Conservation (phyloP, 2,113 vertebrate genomes). For the Sinocyclocheilus anophthalmus region DNA sequence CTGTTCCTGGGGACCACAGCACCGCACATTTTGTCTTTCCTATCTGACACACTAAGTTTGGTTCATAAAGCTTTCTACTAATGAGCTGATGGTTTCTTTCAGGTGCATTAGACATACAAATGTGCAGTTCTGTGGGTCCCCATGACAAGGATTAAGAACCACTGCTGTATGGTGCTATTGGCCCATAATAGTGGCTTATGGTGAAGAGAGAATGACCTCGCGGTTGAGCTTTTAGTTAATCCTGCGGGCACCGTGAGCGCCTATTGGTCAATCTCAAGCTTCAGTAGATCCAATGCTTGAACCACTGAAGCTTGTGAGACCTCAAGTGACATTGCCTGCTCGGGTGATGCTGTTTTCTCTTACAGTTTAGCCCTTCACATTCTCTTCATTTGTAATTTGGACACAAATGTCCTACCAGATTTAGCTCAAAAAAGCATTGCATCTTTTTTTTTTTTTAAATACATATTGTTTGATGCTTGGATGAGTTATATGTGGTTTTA, state of each 20-base stretch:
- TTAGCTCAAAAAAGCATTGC: neutral
- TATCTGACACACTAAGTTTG: neutral
- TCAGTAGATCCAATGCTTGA: slow-evolving; percentile 28
- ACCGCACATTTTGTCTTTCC: neutral
- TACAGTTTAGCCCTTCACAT: neutral
- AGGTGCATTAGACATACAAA: neutral
- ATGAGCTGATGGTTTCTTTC: neutral
- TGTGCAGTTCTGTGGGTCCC: neutral
- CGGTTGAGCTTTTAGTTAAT: slow-evolving; percentile 44
- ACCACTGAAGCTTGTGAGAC: slow-evolving; percentile 2
- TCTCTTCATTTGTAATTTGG: neutral
- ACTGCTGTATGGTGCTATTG: neutral
- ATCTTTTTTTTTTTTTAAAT: neutral
- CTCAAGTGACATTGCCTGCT: slow-evolving; percentile 24
- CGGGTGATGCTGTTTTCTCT: neutral
- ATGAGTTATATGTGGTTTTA: too few relatives aligned
- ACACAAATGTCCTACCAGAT: neutral
- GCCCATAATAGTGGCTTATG: slow-evolving; percentile 28
- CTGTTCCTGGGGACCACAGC: neutral
- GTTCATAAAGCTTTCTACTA: neutral
- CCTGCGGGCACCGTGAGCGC: slow-evolving; percentile 30
- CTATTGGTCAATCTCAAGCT: slow-evolving; percentile 48
- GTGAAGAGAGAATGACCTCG: slow-evolving; percentile 27
- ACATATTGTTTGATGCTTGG: neutral
- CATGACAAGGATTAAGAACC: neutral